Conservation (phyloP, 2,113 vertebrate genomes). For the Gymnogyps californianus region DNA sequence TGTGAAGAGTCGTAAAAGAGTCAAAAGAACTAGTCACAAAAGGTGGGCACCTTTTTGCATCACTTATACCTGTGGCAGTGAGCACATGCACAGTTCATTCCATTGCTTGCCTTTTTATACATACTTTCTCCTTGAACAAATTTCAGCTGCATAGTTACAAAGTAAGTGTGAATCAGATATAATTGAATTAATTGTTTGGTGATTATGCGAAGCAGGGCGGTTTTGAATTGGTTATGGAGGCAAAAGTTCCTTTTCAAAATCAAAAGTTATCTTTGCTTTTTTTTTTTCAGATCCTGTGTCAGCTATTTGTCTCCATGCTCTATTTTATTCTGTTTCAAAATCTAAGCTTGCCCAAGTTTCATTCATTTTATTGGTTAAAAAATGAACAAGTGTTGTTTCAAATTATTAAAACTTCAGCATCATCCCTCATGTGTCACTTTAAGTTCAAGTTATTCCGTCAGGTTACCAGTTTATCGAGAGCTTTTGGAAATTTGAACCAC, state of each 20-base stretch:
- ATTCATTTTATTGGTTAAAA: neutral
- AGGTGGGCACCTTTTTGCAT: neutral
- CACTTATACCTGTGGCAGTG: neutral
- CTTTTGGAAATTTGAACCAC: conserved; percentile 24
- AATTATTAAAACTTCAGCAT: neutral
- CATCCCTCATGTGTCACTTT: neutral
- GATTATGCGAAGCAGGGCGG: neutral
- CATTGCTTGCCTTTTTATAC: neutral
- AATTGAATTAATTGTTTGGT: neutral
- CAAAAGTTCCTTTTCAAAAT: neutral
- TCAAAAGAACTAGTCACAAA: neutral
- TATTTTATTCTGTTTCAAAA: neutral
- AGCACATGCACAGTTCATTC: neutral
- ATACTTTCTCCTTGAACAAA: neutral
- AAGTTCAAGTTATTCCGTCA: conserved; percentile 1
- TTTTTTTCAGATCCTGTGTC: neutral
- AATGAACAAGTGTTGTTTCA: neutral
- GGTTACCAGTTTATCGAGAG: neutral
- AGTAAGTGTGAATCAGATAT: neutral
- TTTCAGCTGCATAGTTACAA: neutral
- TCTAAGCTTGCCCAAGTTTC: neutral
- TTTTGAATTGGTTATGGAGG: neutral
- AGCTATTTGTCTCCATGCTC: neutral
- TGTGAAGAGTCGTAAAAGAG: neutral
- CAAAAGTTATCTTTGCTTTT: neutral